Evolutionary conservation across 2,113 vertebrate genomes (phyloP), one percentile per base, ranked within the genome.

Genomic region (Podocnemis expansa): DNA sequence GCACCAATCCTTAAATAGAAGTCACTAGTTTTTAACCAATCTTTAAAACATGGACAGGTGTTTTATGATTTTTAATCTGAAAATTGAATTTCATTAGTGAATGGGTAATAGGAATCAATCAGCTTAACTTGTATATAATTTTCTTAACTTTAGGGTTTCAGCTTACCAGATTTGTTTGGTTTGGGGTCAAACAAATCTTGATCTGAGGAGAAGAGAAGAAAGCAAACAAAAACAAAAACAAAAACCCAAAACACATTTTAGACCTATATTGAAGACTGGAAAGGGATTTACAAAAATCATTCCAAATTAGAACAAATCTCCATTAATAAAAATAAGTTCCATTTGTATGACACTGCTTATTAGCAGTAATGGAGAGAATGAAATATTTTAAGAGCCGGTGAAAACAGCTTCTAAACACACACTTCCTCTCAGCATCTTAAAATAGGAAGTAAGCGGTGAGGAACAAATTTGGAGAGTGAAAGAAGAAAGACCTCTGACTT

Each of bases 361-460:
- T 86, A 87, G 82, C 31, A 73, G 49, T 78, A 47, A 89, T 90
- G 87, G 22, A 60, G 75, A 6, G 2, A 52, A 2, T 94, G 14
- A 92, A 92, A 88, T 49, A 60, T 41, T 81, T 47, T 92, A 67
- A 92, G 16, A 27, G 9, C 19, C 54, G 25, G 29, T 80, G 51
- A 78, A 89, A 67, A 75, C 85, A 0, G 10, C 34, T 73, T 92
- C 78, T 91, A 63, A 91, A 84, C 58, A 21, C 0, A 2, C 12
- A 43, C 12, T 45, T 45, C 41, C 41, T 76, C 1, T 49, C 19
- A 93, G 63, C 60, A 82, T 78, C 92, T 94, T 78, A 21, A 89
- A 94, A 63, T 3, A 92, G 75, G 93, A 96, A 92, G 80, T 58
- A 58, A 92, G 1, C 21, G 60, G 12, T 10, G 31, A 89, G 22